Conservation (phyloP, 2,113 vertebrate genomes). For the Bufo bufo region DNA sequence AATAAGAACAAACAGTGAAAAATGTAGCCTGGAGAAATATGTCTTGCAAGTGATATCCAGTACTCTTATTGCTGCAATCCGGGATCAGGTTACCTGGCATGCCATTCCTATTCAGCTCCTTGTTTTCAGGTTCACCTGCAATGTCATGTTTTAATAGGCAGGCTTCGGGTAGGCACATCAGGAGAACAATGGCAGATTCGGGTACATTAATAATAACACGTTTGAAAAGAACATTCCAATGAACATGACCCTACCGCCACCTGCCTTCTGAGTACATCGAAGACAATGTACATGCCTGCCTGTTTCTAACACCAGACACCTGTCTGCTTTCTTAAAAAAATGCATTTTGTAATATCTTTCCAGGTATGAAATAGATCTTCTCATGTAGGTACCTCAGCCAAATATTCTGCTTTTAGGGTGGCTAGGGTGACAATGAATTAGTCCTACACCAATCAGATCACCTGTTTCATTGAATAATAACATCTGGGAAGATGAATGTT, state of each 20-base stretch:
- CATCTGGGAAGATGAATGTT: not conserved
- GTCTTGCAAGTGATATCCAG: constrained; percentile 56
- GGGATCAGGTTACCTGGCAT: constrained; percentile 45
- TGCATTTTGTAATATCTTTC: constrained; percentile 33
- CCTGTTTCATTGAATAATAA: not conserved
- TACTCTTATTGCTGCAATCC: constrained; percentile 50
- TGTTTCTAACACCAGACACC: constrained; percentile 71
- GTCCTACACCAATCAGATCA: not conserved
- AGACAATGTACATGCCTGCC: constrained; percentile 63
- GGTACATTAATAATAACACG: constrained; percentile 79
- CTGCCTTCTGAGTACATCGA: constrained; percentile 74
- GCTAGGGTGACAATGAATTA: not conserved
- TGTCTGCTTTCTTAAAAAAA: constrained; percentile 65
- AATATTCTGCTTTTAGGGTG: not conserved
- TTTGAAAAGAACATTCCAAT: constrained; percentile 73
- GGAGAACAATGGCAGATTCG: constrained; percentile 77
- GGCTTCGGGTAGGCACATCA: constrained; percentile 63
- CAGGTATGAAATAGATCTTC: not conserved
- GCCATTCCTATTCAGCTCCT: constrained; percentile 52
- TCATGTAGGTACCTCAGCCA: not conserved
- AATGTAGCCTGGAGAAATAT: constrained; percentile 50
- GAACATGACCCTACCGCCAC: constrained; percentile 75
- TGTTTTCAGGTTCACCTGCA: constrained; percentile 58
- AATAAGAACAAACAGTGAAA: constrained; percentile 55
- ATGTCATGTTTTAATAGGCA: constrained; percentile 67